Evolutionary conservation across 1,140 invertebrate genomes (phyloP).

Genomic region (Drosophila littoralis): DNA sequence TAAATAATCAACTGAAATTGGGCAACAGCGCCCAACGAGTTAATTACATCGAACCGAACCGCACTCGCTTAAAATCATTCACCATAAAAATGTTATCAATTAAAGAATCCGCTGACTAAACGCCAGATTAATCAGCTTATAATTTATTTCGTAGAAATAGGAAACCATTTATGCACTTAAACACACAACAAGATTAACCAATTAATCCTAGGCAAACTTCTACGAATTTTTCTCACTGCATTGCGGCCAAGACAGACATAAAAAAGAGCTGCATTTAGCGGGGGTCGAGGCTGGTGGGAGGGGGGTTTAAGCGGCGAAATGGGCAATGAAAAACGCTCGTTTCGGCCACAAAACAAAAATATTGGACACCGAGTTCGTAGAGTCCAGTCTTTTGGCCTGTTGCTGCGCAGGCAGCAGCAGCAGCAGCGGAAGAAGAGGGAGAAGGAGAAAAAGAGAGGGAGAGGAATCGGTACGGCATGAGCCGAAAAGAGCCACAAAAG

Average conservation of each 20-base stretch:
- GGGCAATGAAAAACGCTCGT: slow-evolving; percentile 25
- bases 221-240: slow-evolving; percentile 78
- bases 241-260: slow-evolving; percentile 42
- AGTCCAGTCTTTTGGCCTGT: slow-evolving; percentile 34
- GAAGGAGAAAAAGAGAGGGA: slow-evolving; percentile 14
- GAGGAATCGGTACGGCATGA: slow-evolving; percentile 13
- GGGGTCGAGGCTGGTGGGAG: background rate
- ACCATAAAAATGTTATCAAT: slow-evolving; percentile 22
- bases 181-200: slow-evolving; percentile 66
- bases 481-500: slow-evolving; percentile 71
- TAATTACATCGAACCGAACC: slow-evolving; percentile 35
- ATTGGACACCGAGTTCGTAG: slow-evolving; percentile 38
- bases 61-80: background rate
- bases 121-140: slow-evolving; percentile 69
- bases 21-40: slow-evolving; percentile 30
- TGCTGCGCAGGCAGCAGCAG: slow-evolving; percentile 52
- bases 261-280: slow-evolving; percentile 9
- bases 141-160: slow-evolving; percentile 67
- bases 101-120: slow-evolving; percentile 34
- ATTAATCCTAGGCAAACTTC: slow-evolving; percentile 77
- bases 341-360: slow-evolving; percentile 47
- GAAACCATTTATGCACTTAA: slow-evolving; percentile 43
- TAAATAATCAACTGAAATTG: slow-evolving; percentile 43
- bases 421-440: background rate
- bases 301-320: slow-evolving; percentile 1